phyloP scores from a whole-genome alignment of 2,797 vertebrate species.

The Salmo trutta region DNA sequence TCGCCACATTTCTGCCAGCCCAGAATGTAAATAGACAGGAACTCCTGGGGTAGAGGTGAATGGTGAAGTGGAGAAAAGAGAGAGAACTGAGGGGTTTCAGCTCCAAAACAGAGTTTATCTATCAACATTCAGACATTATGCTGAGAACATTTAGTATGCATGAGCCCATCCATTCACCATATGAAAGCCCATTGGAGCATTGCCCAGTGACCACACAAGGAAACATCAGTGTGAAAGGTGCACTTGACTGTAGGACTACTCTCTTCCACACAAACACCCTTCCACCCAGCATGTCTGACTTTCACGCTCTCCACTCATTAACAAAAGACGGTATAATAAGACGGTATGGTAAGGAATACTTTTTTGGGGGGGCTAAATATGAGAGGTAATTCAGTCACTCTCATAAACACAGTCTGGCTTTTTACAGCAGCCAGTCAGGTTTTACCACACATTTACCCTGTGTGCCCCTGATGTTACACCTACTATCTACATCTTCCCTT shows the following conservation, averaged over 20 bases:
- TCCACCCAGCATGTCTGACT: background rate
- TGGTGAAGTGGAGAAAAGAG: constrained; percentile 53
- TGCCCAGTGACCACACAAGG: background rate
- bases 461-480: constrained; percentile 28
- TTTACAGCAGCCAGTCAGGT: background rate
- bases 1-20: constrained; percentile 59
- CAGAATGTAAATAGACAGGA: constrained; percentile 72
- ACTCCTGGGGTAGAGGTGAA: constrained; percentile 64
- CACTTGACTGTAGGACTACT: constrained; percentile 7
- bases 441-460: background rate
- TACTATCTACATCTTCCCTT: background rate
- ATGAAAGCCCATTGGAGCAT: constrained; percentile 7
- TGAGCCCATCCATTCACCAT: background rate
- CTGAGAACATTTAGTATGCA: constrained; percentile 3
- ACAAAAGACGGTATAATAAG: background rate
- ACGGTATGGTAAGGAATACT: background rate
- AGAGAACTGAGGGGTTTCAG: constrained; percentile 52
- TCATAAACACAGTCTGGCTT: background rate
- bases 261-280: background rate
- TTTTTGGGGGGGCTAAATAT: background rate
- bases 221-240: constrained; percentile 8
- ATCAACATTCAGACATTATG: constrained; percentile 36
- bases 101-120: constrained; percentile 42
- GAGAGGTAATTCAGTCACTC: background rate
- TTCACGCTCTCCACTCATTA: background rate